Conservation (phyloP, 2,888 invertebrate genomes). For the Acronicta leporina region DNA sequence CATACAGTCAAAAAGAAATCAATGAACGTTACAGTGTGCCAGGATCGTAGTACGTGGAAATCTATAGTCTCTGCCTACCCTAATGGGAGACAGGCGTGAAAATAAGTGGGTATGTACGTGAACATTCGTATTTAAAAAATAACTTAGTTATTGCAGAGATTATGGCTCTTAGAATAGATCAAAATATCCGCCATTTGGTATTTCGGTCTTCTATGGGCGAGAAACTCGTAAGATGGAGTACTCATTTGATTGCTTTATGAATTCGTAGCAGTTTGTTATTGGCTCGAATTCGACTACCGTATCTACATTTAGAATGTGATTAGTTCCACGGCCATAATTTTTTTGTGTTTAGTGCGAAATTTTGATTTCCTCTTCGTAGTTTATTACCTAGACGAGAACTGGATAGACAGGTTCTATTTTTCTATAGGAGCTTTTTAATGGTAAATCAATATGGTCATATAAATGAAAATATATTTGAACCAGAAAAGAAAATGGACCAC, state of each 20-base stretch:
- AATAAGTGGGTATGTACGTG: too few relatives aligned
- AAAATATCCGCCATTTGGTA: constrained; percentile 29
- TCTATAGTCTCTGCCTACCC: too few relatives aligned
- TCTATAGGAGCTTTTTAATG: background rate
- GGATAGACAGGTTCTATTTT: background rate
- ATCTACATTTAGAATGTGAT: background rate
- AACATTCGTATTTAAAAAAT: constrained; percentile 8
- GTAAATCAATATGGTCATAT: too few relatives aligned
- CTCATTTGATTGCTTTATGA: constrained; percentile 17
- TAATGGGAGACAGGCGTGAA: too few relatives aligned
- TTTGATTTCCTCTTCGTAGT: background rate
- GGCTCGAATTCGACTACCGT: constrained; percentile 1
- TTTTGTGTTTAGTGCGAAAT: background rate
- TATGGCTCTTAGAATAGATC: constrained; percentile 29
- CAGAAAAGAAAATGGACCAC: background rate
- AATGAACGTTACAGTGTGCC: too few relatives aligned
- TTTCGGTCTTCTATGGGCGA: constrained; percentile 14
- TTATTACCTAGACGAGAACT: too few relatives aligned
- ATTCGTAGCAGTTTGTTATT: constrained; percentile 28
- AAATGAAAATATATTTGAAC: too few relatives aligned
- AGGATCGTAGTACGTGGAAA: too few relatives aligned
- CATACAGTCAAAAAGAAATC: background rate
- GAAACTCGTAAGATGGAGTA: constrained; percentile 17
- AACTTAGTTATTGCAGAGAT: constrained; percentile 5
- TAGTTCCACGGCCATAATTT: background rate